A percentile compares a stretch with the other conserved stretches of the same genome.
Evolutionary conservation across 1,140 invertebrate species (phyloP).

Genomic region (Trachelipus rathkii): DNA sequence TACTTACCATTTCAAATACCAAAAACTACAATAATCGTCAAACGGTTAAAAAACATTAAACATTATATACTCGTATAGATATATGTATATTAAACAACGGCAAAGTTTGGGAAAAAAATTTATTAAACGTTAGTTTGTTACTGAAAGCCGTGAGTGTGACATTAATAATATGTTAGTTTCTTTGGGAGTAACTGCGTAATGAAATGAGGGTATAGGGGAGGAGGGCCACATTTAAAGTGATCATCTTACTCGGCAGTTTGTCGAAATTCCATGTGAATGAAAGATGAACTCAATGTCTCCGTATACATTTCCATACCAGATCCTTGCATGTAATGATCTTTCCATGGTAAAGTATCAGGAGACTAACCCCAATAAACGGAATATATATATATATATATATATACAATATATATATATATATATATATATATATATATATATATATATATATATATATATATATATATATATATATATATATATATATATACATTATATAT

Average conservation of each 20-base stretch:
- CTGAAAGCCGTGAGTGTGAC: too few relatives aligned
- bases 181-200: background rate
- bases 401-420: slow-evolving; percentile 1
- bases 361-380: background rate
- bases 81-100: too few relatives aligned
- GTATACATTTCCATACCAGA: slow-evolving; percentile 99
- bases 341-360: slow-evolving; percentile 71
- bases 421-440: slow-evolving; percentile 4
- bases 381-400: background rate
- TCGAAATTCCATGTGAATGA: slow-evolving; percentile 95
- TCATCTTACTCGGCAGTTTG: slow-evolving; percentile 91
- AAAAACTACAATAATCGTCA: too few relatives aligned
- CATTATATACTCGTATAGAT: too few relatives aligned
- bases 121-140: too few relatives aligned
- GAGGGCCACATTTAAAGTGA: background rate
- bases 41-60: too few relatives aligned
- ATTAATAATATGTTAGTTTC: background rate
- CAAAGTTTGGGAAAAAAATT: too few relatives aligned
- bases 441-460: slow-evolving; percentile 15
- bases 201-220: background rate
- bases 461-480: background rate
- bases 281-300: slow-evolving; percentile 90
- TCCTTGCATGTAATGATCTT: slow-evolving; percentile 96
- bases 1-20: too few relatives aligned
- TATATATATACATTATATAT: background rate